A percentile compares a stretch with the other conserved stretches of the same genome.
phyloP scores from a whole-genome alignment of 2,113 vertebrate species.

The Orientallactaga bullata region DNA sequence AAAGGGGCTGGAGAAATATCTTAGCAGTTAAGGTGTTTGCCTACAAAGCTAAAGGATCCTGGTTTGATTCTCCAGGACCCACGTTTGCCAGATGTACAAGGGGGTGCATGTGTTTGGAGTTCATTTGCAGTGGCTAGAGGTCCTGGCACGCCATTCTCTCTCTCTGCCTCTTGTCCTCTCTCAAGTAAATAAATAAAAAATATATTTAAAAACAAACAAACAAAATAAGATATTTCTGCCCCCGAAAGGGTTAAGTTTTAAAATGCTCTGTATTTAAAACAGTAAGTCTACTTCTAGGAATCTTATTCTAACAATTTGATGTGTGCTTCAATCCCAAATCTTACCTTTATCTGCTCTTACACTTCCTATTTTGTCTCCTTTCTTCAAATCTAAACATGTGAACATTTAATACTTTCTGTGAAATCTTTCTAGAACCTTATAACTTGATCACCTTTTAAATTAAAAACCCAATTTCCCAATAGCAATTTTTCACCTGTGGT shows the following conservation, averaged over 20 bases:
- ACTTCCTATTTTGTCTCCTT: constrained; percentile 47
- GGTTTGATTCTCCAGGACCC: too few relatives aligned
- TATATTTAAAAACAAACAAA: too few relatives aligned
- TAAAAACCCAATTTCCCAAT: constrained; percentile 9
- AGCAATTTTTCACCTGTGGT: constrained; percentile 93
- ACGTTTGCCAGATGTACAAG: too few relatives aligned
- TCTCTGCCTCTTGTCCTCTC: too few relatives aligned
- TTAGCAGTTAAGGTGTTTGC: too few relatives aligned
- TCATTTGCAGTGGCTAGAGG: too few relatives aligned
- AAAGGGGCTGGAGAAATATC: too few relatives aligned
- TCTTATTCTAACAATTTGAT: constrained; percentile 33
- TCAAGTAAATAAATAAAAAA: too few relatives aligned
- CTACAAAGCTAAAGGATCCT: too few relatives aligned
- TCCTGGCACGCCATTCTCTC: too few relatives aligned
- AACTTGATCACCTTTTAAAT: constrained; percentile 39
- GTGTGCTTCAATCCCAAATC: constrained; percentile 36
- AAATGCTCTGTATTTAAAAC: constrained; percentile 50
- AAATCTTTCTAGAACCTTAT: constrained; percentile 5
- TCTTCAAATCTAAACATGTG: constrained; percentile 38
- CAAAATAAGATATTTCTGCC: constrained; percentile 15
- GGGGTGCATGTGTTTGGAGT: too few relatives aligned
- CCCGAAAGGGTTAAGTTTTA: constrained; percentile 42
- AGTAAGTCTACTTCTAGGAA: not conserved
- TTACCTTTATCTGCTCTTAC: constrained; percentile 43
- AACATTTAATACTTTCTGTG: constrained; percentile 38